These are phyloP conservation scores for Leptopilina boulardi DNA, from an alignment of 1,140 invertebrate species.

Conservation along the genomic window DNA sequence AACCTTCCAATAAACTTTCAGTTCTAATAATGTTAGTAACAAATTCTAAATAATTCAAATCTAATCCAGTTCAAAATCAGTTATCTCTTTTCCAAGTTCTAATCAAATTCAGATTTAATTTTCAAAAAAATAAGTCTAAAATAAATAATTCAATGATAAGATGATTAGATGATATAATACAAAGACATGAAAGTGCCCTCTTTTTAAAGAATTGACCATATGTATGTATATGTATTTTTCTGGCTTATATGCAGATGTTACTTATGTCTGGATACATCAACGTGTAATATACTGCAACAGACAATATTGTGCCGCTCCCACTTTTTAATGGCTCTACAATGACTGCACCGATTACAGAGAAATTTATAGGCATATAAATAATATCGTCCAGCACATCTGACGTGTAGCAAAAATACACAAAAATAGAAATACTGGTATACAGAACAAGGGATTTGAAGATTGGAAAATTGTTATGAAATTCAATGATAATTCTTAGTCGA, in stretches of 20 bases:
- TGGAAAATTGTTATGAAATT: background rate
- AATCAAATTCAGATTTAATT: no score
- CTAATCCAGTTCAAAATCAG: no score
- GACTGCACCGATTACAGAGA: conserved; percentile 4
- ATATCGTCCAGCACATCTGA: background rate
- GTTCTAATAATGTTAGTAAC: no score
- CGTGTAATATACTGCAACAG: background rate
- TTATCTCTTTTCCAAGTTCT: no score
- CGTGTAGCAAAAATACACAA: conserved; percentile 8
- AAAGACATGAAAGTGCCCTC: no score
- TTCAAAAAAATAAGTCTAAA: no score
- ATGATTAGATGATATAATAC: no score
- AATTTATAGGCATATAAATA: conserved; percentile 23
- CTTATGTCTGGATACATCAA: background rate
- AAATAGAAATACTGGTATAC: background rate
- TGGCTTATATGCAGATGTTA: background rate
- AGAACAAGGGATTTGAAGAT: background rate
- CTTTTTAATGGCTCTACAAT: conserved; percentile 23
- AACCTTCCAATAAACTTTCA: no score
- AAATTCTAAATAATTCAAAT: no score
- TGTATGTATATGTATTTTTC: no score
- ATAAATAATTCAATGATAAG: no score
- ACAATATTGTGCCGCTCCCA: conserved; percentile 7
- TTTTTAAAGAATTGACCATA: no score
- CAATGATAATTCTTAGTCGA: background rate